phyloP scores from a whole-genome alignment of 1,140 invertebrate species.

The Listronotus bonariensis region DNA sequence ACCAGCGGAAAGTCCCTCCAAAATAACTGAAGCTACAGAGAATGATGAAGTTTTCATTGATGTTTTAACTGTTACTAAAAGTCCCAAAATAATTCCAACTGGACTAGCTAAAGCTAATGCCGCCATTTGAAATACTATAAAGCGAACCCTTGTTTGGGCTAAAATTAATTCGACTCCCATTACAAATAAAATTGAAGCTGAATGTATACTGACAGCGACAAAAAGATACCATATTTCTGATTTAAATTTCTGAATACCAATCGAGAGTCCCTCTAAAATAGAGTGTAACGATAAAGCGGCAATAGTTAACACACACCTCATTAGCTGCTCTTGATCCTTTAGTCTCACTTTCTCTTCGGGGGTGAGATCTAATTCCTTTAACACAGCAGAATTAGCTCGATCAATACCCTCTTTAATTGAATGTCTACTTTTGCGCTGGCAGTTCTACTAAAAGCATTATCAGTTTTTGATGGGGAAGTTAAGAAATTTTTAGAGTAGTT shows the following conservation, averaged over 20 bases:
- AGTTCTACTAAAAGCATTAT: conserved; percentile 8
- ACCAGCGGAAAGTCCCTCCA: conserved; percentile 55
- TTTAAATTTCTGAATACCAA: conserved; percentile 70
- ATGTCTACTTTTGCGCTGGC: conserved; percentile 17
- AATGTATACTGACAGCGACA: conserved; percentile 74
- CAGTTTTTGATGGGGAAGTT: conserved; percentile 7
- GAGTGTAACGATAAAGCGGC: conserved; percentile 79
- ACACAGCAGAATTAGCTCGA: conserved; percentile 14
- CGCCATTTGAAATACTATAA: conserved; percentile 64
- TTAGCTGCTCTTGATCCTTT: conserved; percentile 52
- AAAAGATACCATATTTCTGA: conserved; percentile 71
- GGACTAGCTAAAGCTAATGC: conserved; percentile 73
- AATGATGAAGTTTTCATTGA: conserved; percentile 48
- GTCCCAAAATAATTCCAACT: conserved; percentile 68
- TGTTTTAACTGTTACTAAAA: conserved; percentile 48
- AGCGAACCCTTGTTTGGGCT: conserved; percentile 62
- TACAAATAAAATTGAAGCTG: conserved; percentile 74
- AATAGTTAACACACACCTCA: conserved; percentile 70
- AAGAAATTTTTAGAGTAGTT: not conserved
- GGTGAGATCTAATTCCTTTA: conserved; percentile 7
- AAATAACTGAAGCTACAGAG: conserved; percentile 46
- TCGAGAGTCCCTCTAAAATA: conserved; percentile 80
- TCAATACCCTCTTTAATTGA: conserved; percentile 28
- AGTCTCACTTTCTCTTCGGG: conserved; percentile 22
- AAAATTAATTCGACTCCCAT: conserved; percentile 71